Evolutionary conservation across 2,797 vertebrate genomes (phyloP).

Genomic region (Oreochromis grahami): DNA sequence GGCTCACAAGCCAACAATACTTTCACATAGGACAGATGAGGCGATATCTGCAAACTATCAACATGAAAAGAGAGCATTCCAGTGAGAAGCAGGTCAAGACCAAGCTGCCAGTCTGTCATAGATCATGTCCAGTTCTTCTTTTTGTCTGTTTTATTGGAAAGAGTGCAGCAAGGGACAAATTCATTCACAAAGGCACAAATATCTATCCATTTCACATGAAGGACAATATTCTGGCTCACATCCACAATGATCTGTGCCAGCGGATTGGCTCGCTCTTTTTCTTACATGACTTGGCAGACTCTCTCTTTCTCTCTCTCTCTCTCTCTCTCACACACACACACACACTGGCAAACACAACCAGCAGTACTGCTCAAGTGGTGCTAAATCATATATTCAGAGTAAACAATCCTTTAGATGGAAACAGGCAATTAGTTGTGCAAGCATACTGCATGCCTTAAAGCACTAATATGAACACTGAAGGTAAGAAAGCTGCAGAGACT

Average conservation of each 20-base stretch:
- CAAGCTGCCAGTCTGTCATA: background rate
- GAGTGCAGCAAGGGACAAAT: background rate
- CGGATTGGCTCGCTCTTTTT: constrained; percentile 3
- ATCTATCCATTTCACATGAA: background rate
- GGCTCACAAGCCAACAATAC: background rate
- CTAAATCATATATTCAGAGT: background rate
- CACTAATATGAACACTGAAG: background rate
- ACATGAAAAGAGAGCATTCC: background rate
- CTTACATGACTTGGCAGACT: background rate
- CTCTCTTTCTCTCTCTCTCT: background rate
- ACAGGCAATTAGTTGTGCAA: background rate
- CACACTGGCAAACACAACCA: background rate
- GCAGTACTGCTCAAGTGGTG: background rate
- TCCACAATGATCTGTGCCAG: constrained; percentile 3
- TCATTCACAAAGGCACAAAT: background rate
- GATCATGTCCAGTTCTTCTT: background rate
- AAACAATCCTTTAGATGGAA: background rate
- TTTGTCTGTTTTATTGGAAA: constrained; percentile 10
- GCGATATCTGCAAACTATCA: background rate
- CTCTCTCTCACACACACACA: no score
- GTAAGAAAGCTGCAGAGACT: background rate
- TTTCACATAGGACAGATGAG: background rate
- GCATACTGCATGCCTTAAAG: background rate
- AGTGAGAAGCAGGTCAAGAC: background rate
- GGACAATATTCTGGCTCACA: constrained; percentile 5